A percentile compares a stretch with the other conserved stretches of the same genome.
These are phyloP conservation scores for Parotia lawesii DNA, from an alignment of 2,113 vertebrate species.

Conservation along the genomic window DNA sequence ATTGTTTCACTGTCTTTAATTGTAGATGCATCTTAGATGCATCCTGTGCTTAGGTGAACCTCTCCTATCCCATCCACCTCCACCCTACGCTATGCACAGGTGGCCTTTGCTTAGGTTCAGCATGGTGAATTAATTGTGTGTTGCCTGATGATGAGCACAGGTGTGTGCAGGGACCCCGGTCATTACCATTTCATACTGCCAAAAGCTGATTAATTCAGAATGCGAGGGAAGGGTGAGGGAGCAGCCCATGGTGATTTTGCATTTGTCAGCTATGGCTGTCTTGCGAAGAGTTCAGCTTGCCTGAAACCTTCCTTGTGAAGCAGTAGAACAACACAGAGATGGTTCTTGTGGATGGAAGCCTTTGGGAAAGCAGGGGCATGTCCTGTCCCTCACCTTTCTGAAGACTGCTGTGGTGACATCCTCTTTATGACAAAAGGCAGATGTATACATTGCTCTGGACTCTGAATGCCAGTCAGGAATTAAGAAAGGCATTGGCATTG, in stretches of 20 bases:
- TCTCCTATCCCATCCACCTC: neutral
- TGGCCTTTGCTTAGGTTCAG: neutral
- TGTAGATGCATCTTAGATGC: neutral
- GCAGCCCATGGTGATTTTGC: neutral
- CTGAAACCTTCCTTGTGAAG: neutral
- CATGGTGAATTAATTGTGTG: neutral
- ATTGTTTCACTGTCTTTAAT: neutral
- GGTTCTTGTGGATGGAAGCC: neutral
- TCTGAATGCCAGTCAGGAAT: neutral
- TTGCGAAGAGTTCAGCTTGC: neutral
- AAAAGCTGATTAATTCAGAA: neutral
- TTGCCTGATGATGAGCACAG: neutral
- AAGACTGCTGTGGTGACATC: neutral
- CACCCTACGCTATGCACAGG: too few species aligned
- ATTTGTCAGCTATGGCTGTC: neutral
- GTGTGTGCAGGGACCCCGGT: neutral
- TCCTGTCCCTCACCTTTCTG: neutral
- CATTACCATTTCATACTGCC: accelerated
- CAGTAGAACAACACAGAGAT: neutral
- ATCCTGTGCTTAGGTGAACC: neutral
- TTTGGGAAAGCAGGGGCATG: neutral
- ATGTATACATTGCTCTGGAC: neutral
- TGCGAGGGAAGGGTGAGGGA: neutral
- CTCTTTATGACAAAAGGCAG: neutral
- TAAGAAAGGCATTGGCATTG: neutral